Conservation (phyloP, 2,797 vertebrate genomes). For the Mormyrops boulengeri region DNA sequence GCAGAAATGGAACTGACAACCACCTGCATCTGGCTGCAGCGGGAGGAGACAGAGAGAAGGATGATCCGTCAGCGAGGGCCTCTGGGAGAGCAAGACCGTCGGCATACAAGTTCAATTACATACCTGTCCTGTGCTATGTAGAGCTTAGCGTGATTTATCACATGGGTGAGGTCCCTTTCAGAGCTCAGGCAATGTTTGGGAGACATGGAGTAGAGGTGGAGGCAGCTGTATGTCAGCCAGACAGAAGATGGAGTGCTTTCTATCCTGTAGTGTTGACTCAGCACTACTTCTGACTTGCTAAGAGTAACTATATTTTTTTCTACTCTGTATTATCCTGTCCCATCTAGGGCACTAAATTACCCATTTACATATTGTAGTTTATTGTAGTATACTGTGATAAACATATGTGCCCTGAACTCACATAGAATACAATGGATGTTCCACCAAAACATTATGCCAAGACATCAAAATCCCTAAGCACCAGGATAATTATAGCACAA, state of each 20-base stretch:
- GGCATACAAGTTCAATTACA: conserved; percentile 7
- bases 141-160: not conserved
- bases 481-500: conserved; percentile 2
- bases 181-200: not conserved
- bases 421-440: conserved; percentile 5
- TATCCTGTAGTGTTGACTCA: not conserved
- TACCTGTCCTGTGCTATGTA: conserved; percentile 7
- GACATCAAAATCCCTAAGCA: not conserved
- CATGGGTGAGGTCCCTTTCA: not conserved
- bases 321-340: not conserved
- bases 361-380: not conserved
- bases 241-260: not conserved
- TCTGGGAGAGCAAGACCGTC: not conserved
- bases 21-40: not conserved
- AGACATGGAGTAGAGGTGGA: not conserved
- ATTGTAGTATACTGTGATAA: not conserved
- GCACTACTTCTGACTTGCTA: not conserved
- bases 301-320: no score
- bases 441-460: conserved; percentile 2
- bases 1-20: not conserved
- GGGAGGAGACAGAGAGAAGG: not conserved
- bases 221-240: not conserved
- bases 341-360: not conserved
- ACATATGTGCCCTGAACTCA: not conserved
- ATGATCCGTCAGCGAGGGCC: not conserved